A percentile compares a stretch with the other conserved stretches of the same genome.
Evolutionary conservation across 2,888 invertebrate species (phyloP).

Genomic region (Kuschelorhynchus macadamiae): DNA sequence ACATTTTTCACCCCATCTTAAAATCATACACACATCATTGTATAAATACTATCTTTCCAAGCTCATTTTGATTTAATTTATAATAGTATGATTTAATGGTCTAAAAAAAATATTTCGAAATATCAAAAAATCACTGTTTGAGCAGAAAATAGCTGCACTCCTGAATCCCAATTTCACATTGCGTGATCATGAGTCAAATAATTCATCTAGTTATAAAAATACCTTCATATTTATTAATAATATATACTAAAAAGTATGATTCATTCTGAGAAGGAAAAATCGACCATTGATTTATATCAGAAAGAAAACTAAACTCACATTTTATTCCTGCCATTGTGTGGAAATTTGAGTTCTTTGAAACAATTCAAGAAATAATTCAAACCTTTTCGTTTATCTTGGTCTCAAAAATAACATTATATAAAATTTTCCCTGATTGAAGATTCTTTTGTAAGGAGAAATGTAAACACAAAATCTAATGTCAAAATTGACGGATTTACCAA

Average conservation of each 20-base stretch:
- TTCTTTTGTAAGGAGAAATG: conserved; percentile 11
- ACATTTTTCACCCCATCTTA: too few relatives aligned
- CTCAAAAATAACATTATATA: conserved; percentile 25
- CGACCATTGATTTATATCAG: conserved; percentile 19
- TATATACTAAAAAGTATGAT: conserved; percentile 10
- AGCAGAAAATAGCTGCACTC: too few relatives aligned
- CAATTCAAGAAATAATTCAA: background rate
- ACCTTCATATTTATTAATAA: too few relatives aligned
- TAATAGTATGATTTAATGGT: too few relatives aligned
- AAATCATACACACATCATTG: too few relatives aligned
- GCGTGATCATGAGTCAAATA: too few relatives aligned
- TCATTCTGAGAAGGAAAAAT: conserved; percentile 10
- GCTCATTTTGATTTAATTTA: too few relatives aligned
- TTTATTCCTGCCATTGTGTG: conserved; percentile 42
- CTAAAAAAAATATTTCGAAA: too few relatives aligned
- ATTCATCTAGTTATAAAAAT: too few relatives aligned
- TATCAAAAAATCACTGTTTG: too few relatives aligned
- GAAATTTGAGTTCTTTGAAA: conserved; percentile 1
- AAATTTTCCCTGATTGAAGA: background rate
- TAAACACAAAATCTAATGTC: conserved; percentile 28
- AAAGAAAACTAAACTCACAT: conserved; percentile 32
- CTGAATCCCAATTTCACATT: too few relatives aligned
- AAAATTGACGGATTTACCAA: background rate
- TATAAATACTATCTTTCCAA: too few relatives aligned
- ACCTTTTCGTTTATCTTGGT: conserved; percentile 17